A percentile compares a stretch with the other conserved stretches of the same genome.
phyloP scores from a whole-genome alignment of 1,140 invertebrate species.

The Liolophura sinensis region DNA sequence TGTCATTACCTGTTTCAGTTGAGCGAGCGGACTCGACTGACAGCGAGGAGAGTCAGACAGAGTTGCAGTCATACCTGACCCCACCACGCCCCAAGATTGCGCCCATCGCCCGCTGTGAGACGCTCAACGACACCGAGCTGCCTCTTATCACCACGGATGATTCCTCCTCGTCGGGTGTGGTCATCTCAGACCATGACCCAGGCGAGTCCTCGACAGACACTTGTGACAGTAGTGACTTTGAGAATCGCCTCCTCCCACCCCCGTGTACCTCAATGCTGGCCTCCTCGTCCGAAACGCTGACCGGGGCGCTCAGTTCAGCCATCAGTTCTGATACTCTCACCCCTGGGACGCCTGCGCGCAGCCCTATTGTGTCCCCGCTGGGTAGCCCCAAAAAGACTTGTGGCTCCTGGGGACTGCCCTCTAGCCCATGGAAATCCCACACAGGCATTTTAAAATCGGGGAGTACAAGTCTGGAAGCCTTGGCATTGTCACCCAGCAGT shows the following conservation, averaged over 20 bases:
- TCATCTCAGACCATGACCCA: constrained; percentile 28
- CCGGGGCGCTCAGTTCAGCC: constrained; percentile 61
- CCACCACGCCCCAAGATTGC: constrained; percentile 47
- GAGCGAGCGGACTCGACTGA: constrained; percentile 26
- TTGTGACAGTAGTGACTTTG: constrained; percentile 38
- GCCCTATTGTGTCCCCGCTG: constrained; percentile 38
- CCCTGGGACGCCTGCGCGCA: constrained; percentile 41
- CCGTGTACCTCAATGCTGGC: constrained; percentile 24
- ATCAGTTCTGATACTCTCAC: constrained; percentile 69
- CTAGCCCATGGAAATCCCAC: constrained; percentile 2
- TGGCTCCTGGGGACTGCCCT: background rate
- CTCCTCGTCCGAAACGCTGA: constrained; percentile 22
- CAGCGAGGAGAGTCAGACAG: constrained; percentile 43
- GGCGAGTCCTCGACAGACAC: constrained; percentile 40
- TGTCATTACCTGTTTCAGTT: constrained; percentile 29
- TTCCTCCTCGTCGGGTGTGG: constrained; percentile 22
- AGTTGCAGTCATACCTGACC: constrained; percentile 30
- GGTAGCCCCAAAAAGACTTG: constrained; percentile 32
- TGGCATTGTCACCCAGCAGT: no score
- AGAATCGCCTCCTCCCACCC: constrained; percentile 40
- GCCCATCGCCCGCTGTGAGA: constrained; percentile 57
- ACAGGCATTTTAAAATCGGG: no score
- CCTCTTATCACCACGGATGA: constrained; percentile 12
- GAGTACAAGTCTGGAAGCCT: no score
- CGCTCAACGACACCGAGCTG: constrained; percentile 46